phyloP scores from a whole-genome alignment of 2,888 invertebrate species.

The Noctuana brunneofusca region DNA sequence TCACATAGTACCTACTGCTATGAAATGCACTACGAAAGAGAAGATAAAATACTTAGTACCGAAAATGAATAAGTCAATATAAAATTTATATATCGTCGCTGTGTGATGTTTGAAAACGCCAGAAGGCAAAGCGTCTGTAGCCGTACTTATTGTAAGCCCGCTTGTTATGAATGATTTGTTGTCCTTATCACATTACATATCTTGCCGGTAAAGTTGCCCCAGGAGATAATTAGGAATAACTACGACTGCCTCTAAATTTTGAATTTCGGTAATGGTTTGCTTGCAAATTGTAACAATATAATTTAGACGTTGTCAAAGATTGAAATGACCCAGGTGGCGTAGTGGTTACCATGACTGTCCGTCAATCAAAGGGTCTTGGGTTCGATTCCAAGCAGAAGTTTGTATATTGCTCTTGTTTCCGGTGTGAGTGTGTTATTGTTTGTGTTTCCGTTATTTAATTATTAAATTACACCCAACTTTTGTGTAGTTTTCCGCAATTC shows the following conservation, averaged over 20 bases:
- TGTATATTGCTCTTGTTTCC: too few relatives aligned
- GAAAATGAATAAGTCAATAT: background rate
- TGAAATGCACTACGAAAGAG: too few relatives aligned
- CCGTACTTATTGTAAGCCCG: background rate
- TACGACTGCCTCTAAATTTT: background rate
- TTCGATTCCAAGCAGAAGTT: too few relatives aligned
- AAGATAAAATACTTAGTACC: too few relatives aligned
- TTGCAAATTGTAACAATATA: background rate
- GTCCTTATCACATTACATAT: slow-evolving; percentile 11
- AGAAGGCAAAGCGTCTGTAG: background rate
- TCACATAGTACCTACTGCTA: too few relatives aligned
- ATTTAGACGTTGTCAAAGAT: background rate
- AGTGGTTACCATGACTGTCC: too few relatives aligned
- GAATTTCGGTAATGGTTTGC: background rate
- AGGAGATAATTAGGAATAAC: slow-evolving; percentile 4
- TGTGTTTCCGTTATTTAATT: too few relatives aligned
- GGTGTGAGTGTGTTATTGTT: too few relatives aligned
- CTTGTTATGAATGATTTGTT: slow-evolving; percentile 10
- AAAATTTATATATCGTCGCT: background rate
- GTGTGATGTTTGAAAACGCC: slow-evolving; percentile 13
- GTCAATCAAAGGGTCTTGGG: too few relatives aligned
- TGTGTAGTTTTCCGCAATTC: too few relatives aligned
- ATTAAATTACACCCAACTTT: too few relatives aligned
- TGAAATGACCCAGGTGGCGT: too few relatives aligned
- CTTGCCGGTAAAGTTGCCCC: slow-evolving; percentile 7